Percentiles rank a stretch among this genome's conserved stretches.
Conservation (phyloP, 1,140 invertebrate genomes). For the Octopus bimaculoides region DNA sequence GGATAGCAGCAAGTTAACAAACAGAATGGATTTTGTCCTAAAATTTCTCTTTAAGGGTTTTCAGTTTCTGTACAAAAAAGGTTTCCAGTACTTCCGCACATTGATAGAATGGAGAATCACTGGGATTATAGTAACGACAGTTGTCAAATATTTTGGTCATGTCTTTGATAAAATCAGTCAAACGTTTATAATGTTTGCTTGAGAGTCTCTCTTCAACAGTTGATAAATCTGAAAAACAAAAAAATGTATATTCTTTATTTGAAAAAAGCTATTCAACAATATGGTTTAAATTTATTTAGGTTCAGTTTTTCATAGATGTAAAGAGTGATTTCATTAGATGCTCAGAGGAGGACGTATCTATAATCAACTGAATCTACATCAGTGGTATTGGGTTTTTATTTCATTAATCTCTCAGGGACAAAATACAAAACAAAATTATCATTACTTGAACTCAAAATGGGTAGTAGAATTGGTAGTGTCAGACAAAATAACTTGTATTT, state of each 20-base stretch:
- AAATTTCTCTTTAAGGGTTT: slow-evolving; percentile 52
- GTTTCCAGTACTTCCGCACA: slow-evolving; percentile 92
- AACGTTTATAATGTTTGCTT: slow-evolving; percentile 76
- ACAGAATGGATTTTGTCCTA: slow-evolving; percentile 9
- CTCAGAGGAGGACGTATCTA: no score
- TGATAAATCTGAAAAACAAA: slow-evolving; percentile 77
- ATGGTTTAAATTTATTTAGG: no score
- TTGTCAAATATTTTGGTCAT: slow-evolving; percentile 99
- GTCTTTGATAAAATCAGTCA: slow-evolving; percentile 94
- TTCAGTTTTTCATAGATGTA: no score
- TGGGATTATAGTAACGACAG: slow-evolving; percentile 94
- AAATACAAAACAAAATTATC: no score
- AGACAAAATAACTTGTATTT: no score
- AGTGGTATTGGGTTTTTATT: no score
- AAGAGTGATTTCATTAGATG: no score
- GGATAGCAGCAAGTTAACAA: not conserved
- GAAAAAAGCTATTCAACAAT: no score
- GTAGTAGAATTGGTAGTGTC: no score
- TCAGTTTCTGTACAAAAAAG: slow-evolving; percentile 79
- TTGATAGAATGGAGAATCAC: slow-evolving; percentile 91
- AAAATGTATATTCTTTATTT: slow-evolving; percentile 10
- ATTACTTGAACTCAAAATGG: no score
- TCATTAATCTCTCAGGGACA: no score
- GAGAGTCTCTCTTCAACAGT: slow-evolving; percentile 87
- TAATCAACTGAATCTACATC: no score